phyloP scores from a whole-genome alignment of 2,888 invertebrate species.

The Helleia helle region DNA sequence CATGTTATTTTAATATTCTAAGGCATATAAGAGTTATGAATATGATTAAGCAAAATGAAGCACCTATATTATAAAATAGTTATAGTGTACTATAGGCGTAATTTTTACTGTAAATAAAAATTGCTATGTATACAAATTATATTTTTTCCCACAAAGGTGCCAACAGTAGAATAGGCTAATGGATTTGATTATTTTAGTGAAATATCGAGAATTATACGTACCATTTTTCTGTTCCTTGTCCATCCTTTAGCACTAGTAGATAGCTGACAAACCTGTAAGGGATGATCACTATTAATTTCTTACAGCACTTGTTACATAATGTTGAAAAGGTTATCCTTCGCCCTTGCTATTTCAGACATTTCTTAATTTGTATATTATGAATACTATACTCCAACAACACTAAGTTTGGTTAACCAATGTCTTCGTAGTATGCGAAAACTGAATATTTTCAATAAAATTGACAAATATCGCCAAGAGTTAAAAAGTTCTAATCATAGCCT shows the following conservation, averaged over 20 bases:
- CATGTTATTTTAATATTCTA: too few species aligned
- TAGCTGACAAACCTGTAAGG: slow-evolving; percentile 81
- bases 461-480: not conserved
- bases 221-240: slow-evolving; percentile 85
- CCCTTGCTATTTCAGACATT: slow-evolving; percentile 30
- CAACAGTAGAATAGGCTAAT: too few species aligned
- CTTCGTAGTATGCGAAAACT: not conserved
- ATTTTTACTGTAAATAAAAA: too few species aligned
- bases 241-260: slow-evolving; percentile 83
- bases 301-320: slow-evolving; percentile 67
- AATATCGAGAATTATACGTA: slow-evolving; percentile 60
- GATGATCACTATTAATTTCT: slow-evolving; percentile 50
- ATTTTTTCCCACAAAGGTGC: too few species aligned
- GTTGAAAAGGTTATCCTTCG: slow-evolving; percentile 62
- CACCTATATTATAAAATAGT: too few species aligned
- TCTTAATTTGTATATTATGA: not conserved
- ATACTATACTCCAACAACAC: not conserved
- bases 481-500: not conserved
- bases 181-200: too few species aligned
- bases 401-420: not conserved
- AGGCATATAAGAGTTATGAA: too few species aligned
- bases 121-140: too few species aligned
- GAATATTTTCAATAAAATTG: not conserved
- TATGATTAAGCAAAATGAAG: too few species aligned
- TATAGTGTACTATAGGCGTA: too few species aligned